phyloP scores from a whole-genome alignment of 2,888 invertebrate genomes.

The Byasa hedistus region DNA sequence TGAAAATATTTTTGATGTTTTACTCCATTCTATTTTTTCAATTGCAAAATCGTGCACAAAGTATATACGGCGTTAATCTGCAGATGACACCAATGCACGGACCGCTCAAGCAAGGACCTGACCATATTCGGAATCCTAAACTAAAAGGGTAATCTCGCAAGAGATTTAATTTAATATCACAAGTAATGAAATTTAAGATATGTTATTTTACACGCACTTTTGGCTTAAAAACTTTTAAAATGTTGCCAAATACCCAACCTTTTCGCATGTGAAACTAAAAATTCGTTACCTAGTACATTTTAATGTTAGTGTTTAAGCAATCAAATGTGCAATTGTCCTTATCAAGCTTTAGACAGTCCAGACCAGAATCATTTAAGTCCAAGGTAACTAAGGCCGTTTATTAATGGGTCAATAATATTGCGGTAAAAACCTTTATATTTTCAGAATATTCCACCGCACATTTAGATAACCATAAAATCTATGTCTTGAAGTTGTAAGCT shows the following conservation, averaged over 20 bases:
- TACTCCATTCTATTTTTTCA: background rate
- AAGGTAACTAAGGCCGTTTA: background rate
- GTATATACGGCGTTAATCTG: constrained; percentile 11
- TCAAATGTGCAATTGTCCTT: no score
- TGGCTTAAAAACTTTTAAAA: background rate
- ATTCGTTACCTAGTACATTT: no score
- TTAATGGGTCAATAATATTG: background rate
- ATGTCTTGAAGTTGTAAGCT: constrained; percentile 2
- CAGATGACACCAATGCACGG: constrained; percentile 14
- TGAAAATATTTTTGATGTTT: background rate
- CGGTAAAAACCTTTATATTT: background rate
- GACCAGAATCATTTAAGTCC: background rate
- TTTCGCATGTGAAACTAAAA: no score
- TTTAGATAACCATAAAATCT: constrained; percentile 8
- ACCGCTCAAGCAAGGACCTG: constrained; percentile 19
- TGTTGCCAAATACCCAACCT: no score
- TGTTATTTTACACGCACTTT: background rate
- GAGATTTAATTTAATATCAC: constrained; percentile 9
- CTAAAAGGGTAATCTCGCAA: constrained; percentile 3
- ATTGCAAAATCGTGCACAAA: constrained; percentile 5
- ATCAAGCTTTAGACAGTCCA: background rate
- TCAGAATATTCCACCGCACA: constrained; percentile 3
- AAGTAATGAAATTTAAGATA: constrained; percentile 13
- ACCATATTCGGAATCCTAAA: constrained; percentile 14
- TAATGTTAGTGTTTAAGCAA: no score